Conservation (phyloP, 2,888 invertebrate species). For the Ferdinandea cuprea region DNA sequence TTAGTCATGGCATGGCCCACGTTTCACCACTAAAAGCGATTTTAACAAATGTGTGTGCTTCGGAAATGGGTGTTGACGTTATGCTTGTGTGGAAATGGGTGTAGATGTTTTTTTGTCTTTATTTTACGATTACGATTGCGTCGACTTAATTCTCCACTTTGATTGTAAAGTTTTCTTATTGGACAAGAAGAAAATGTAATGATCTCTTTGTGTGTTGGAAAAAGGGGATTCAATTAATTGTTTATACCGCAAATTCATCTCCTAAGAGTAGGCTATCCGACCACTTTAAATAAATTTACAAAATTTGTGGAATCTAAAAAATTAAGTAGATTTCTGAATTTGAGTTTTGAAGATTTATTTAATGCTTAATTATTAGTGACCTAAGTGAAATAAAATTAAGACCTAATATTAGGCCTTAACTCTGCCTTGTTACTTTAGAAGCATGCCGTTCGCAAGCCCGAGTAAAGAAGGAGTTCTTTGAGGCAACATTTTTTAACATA, state of each 20-base stretch:
- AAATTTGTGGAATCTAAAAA: no score
- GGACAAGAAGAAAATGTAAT: constrained; percentile 1
- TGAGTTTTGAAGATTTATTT: no score
- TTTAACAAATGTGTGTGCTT: constrained; percentile 26
- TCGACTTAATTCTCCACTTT: constrained; percentile 1
- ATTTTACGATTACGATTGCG: constrained; percentile 2
- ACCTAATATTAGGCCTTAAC: no score
- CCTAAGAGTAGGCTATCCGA: no score
- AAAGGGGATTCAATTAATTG: not conserved
- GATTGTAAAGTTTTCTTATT: constrained; percentile 30
- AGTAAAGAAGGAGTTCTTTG: no score
- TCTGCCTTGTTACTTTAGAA: no score
- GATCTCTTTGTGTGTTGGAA: not conserved
- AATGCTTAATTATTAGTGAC: no score
- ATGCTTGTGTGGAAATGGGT: constrained; percentile 39
- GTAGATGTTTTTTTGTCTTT: constrained; percentile 32
- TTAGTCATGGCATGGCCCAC: constrained; percentile 26
- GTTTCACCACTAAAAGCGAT: constrained; percentile 16
- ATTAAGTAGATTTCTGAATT: no score
- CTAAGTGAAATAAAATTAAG: no score
- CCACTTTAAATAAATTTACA: no score
- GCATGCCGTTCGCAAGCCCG: no score
- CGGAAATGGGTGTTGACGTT: constrained; percentile 54
- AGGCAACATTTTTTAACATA: no score
- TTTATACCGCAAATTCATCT: not conserved